These are phyloP conservation scores for Autographa pulchrina DNA, from an alignment of 2,888 invertebrate genomes.

Conservation along the genomic window DNA sequence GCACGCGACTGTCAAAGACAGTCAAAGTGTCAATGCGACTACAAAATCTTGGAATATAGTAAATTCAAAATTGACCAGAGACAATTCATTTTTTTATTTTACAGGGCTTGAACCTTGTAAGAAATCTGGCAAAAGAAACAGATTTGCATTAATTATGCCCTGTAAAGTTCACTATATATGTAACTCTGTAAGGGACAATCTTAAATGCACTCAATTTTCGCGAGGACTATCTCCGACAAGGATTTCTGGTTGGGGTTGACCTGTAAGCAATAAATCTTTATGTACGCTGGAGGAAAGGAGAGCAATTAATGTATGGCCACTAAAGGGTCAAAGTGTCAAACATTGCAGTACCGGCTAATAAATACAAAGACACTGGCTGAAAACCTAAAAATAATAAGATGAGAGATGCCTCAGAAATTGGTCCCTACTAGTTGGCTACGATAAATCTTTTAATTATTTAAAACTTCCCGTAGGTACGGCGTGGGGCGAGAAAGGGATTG, in stretches of 20 bases:
- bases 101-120: background rate
- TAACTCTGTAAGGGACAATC: background rate
- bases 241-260: conserved; percentile 1
- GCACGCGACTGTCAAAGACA: conserved; percentile 48
- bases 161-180: background rate
- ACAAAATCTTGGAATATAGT: conserved; percentile 46
- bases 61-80: conserved; percentile 36
- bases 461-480: background rate
- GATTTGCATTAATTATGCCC: background rate
- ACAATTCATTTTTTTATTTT: background rate
- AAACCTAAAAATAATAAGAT: conserved; percentile 3
- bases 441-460: conserved; percentile 14
- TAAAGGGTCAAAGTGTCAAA: conserved; percentile 1
- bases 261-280: conserved; percentile 4
- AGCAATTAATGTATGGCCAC: conserved; percentile 3
- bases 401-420: conserved; percentile 1
- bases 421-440: background rate
- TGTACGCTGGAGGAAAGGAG: background rate
- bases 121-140: background rate
- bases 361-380: background rate
- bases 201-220: conserved; percentile 1
- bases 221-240: background rate
- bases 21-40: conserved; percentile 32
- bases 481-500: background rate
- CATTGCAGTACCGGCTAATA: background rate